Base-by-base conservation (phyloP, 2,113 vertebrate species). In the Dromas ardeola region DNA sequence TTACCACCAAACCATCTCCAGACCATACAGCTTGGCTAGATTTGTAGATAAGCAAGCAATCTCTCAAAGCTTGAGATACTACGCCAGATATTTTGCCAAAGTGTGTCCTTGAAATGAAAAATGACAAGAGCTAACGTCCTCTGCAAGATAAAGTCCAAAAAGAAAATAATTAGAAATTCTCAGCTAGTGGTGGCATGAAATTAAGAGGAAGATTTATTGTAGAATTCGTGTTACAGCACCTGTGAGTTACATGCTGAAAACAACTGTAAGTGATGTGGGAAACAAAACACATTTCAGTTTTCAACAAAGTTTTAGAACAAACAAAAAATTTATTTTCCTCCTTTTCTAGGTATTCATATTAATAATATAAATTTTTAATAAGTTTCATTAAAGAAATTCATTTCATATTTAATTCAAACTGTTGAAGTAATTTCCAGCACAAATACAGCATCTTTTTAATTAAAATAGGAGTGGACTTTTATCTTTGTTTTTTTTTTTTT, bases 361-460 rank as follows among this genome's bases (percentile, higher is more conserved):
- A 86, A 81, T 25, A 83, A 34, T 10, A 43, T 10, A 70, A 43
- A 45, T 84, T 34, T 74, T 84, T 67, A 30, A 77, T 45, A 90
- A 63, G 74, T 93, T 86, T 26, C 50, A 59, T 84, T 97, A 94
- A 84, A 78, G 15, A 62, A 94, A 45, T 15, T 83, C 86, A 86
- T 97, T 92, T 95, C 50, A 95, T 96, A 82, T 92, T 96, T 92
- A 96, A 96, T 67, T 67, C 17, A 67, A 90, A 82, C 5, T 74
- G 19, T 40, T 45, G 36, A 82, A 79, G 40, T 67, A 85, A 90
- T 92, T 95, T 96, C 43, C 78, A 86, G 69, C 66, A 95, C 73
- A 95, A 83, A 81, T 34, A 85, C 19, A 92, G 71, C 42, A 90
- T 47, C 21, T 92, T 95, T 77, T 93, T 90, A 97, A 97, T 96